Evolutionary conservation across 2,888 invertebrate species (phyloP).

Genomic region (Philonicus albiceps): DNA sequence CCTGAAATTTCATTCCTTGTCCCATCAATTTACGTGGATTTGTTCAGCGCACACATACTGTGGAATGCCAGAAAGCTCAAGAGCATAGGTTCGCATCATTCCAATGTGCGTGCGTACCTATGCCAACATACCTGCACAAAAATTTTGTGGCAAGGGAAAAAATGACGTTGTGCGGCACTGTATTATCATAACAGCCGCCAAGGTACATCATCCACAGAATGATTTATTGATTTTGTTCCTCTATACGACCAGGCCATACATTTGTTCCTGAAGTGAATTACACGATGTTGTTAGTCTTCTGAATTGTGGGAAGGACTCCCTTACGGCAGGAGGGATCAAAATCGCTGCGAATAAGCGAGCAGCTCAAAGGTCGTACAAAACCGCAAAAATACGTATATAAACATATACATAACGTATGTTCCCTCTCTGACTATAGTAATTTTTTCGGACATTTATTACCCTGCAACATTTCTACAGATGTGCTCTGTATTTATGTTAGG

Average conservation of each 20-base stretch:
- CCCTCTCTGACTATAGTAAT: not conserved
- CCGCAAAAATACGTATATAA: not conserved
- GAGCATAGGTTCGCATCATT: not conserved
- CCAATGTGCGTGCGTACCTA: not conserved
- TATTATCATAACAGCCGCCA: conserved; percentile 1
- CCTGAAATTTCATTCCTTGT: not conserved
- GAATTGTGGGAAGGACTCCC: not conserved
- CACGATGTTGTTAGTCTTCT: not conserved
- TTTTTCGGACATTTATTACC: conserved; percentile 1
- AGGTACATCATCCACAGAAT: not conserved
- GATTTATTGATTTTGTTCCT: conserved; percentile 9
- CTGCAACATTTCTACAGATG: not conserved
- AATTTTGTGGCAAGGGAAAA: not conserved
- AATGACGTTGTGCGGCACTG: not conserved
- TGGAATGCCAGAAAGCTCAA: not conserved
- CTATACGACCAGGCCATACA: not conserved
- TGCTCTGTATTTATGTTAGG: not conserved
- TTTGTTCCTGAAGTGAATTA: not conserved
- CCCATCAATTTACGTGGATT: not conserved
- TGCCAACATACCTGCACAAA: not conserved
- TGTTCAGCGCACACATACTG: not conserved
- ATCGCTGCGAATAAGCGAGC: not conserved
- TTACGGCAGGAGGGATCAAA: not conserved
- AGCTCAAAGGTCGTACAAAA: not conserved
- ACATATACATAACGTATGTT: not conserved